These are phyloP conservation scores for Oscheius sp. DNA, from an alignment of 2,888 invertebrate species.

Conservation along the genomic window DNA sequence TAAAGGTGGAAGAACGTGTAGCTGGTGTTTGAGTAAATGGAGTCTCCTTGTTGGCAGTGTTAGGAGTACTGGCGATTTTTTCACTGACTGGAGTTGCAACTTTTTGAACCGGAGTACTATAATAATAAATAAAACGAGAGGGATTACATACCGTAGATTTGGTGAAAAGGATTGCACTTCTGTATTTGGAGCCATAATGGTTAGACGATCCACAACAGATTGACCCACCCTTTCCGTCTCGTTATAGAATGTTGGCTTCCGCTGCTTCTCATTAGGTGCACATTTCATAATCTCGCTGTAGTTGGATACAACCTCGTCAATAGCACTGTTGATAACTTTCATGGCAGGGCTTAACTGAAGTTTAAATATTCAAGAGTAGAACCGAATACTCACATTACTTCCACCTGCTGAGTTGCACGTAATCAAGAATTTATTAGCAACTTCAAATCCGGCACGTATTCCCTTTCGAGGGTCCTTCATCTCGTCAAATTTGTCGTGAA, in stretches of 20 bases:
- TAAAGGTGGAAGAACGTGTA: neutral
- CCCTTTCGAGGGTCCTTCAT: conserved; percentile 2
- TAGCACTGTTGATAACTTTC: neutral
- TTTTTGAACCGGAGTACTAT: neutral
- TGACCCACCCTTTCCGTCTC: conserved; percentile 7
- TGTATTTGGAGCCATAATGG: neutral
- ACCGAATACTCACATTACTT: conserved; percentile 5
- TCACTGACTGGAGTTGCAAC: neutral
- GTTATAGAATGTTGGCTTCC: neutral
- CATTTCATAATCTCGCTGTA: neutral
- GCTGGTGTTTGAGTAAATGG: neutral
- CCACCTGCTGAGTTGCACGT: neutral
- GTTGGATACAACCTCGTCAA: conserved; percentile 6
- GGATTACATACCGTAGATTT: neutral
- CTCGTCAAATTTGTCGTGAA: conserved; percentile 23
- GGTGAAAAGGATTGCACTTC: conserved; percentile 2
- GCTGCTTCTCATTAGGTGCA: neutral
- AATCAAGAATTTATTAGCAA: conserved; percentile 13
- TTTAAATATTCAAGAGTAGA: neutral
- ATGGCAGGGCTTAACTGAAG: conserved; percentile 8
- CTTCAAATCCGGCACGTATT: conserved; percentile 3
- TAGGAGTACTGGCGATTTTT: neutral
- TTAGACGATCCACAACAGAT: neutral
- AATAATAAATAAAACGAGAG: neutral
- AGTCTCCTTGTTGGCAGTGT: neutral